Base-by-base conservation (phyloP, 2,888 invertebrate species). In the Lottia scabra region DNA sequence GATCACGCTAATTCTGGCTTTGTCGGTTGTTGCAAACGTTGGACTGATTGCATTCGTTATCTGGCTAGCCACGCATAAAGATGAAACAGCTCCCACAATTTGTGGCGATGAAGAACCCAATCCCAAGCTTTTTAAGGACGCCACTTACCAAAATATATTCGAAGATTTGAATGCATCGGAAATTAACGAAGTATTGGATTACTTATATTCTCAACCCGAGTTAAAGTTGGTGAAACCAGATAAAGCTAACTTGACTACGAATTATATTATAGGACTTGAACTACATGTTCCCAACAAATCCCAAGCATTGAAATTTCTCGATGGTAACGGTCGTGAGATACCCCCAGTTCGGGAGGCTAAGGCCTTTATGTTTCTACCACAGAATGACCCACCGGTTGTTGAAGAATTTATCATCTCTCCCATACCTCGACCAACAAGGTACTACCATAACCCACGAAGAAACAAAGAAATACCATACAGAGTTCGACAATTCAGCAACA, bases 361-460 rank as follows among this genome's bases (percentile, higher is more conserved):
- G 38, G 83, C 77, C 10, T 73, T 79, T 0, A 30, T 84, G 27
- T 77, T 75, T 30, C 71, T 80, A 1, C 76, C 79, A 5, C 76
- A 76, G 43, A 27, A 65, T 23, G 43, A 65, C 3, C 71, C 74
- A 0, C 81, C 81, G 1, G 76, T 70, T 23, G 74, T 82, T 2
- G 75, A 79, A 38, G 84, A 85, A 69, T 80, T 80, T 63, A 68
- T 75, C 10, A 79, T 85, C 13, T 80, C 81, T 1, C 81, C 82
- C 8, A 56, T 83, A 23, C 83, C 85, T 0, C 69, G 70, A 16
- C 83, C 83, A 3, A 70, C 69, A 0, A 76, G 72, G 43, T 75
- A 81, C 67, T 43, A 46, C 16, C 62, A 69, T 4, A 75, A 77
- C 65, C 76, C 75, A 0, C 71, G 78, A 5, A 56, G 72, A 30